Conservation (phyloP, 30 jellyfish, hydroid and myxozoan species). For the Haliclystus octoradiatus region DNA sequence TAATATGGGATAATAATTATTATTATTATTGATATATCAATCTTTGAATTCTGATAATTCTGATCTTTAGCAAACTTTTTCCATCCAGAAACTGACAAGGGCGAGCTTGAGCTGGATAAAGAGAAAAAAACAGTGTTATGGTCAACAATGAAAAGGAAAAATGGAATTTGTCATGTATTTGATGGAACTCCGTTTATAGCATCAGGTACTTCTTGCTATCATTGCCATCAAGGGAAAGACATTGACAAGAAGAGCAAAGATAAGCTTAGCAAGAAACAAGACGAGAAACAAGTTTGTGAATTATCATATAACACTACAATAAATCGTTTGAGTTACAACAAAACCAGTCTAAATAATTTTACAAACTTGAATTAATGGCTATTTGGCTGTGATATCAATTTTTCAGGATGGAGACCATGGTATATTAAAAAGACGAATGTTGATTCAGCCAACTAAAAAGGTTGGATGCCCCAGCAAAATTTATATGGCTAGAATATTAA, state of each 20-base stretch:
- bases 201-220: constrained; percentile 12
- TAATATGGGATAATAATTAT: too few relatives aligned
- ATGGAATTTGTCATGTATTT: constrained; percentile 15
- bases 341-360: too few relatives aligned
- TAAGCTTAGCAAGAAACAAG: constrained; percentile 4
- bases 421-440: constrained; percentile 2
- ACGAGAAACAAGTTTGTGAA: constrained; percentile 13
- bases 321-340: too few relatives aligned
- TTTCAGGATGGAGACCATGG: constrained; percentile 21
- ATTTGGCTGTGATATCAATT: neutral
- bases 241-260: constrained; percentile 12
- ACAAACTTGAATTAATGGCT: too few relatives aligned
- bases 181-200: constrained; percentile 26
- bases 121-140: constrained; percentile 7
- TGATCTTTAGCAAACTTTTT: too few relatives aligned
- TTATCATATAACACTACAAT: too few relatives aligned
- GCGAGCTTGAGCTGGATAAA: too few relatives aligned
- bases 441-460: constrained; percentile 15
- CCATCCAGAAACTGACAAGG: too few relatives aligned
- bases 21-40: too few relatives aligned
- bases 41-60: too few relatives aligned
- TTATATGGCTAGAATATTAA: constrained; percentile 17
- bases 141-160: neutral
- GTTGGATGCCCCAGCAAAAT: constrained; percentile 49
- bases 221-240: constrained; percentile 39